Conservation (phyloP, 2,797 vertebrate genomes). For the Zenarchopterus dispar region DNA sequence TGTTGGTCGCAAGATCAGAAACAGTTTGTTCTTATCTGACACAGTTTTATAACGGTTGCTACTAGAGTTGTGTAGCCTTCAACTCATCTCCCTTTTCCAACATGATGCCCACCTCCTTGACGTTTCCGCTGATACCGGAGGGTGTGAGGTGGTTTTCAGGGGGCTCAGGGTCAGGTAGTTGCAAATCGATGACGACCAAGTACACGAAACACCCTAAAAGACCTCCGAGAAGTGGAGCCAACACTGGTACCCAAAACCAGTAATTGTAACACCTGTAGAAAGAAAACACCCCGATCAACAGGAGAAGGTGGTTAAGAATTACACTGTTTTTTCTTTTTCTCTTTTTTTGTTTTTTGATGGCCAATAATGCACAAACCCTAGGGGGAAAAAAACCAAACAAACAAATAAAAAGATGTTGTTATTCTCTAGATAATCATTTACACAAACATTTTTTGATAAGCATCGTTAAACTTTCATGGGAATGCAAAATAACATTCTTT, state of each 20-base stretch:
- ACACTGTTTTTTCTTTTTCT: neutral
- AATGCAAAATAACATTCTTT: too few species aligned
- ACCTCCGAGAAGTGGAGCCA: conserved; percentile 82
- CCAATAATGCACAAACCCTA: too few species aligned
- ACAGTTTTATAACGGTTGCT: conserved; percentile 4
- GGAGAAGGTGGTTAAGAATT: too few species aligned
- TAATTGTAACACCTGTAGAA: conserved; percentile 79
- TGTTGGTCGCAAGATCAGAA: too few species aligned
- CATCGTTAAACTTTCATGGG: too few species aligned
- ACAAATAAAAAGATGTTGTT: too few species aligned
- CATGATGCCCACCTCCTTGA: conserved; percentile 8
- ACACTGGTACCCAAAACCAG: conserved; percentile 89
- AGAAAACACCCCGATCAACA: conserved; percentile 6
- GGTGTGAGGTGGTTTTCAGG: neutral
- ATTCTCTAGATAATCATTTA: too few species aligned
- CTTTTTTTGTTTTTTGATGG: too few species aligned
- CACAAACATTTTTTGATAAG: too few species aligned
- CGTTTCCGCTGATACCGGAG: conserved; percentile 24
- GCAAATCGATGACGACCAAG: conserved; percentile 82
- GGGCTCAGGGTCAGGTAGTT: conserved; percentile 72
- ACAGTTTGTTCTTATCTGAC: neutral
- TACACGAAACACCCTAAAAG: conserved; percentile 78
- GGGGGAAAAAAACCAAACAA: too few species aligned
- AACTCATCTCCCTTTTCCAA: conserved; percentile 24
- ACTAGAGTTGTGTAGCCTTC: conserved; percentile 44